Evolutionary conservation across 2,888 invertebrate species (phyloP).

Genomic region (Tachina fera): DNA sequence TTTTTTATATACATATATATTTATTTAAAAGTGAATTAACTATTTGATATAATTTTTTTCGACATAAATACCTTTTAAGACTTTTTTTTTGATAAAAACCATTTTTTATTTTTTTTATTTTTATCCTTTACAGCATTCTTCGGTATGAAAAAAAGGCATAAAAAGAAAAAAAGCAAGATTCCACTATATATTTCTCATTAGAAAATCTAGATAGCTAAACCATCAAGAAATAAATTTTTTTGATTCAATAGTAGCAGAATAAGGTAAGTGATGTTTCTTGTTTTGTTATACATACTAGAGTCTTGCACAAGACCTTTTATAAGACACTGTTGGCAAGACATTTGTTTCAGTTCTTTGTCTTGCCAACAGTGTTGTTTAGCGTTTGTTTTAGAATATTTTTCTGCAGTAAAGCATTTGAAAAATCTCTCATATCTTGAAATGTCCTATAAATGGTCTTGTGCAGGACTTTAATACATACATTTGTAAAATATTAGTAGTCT

Average conservation of each 20-base stretch:
- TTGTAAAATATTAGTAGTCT: too few relatives aligned
- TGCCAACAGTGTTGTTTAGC: too few relatives aligned
- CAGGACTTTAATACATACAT: not conserved
- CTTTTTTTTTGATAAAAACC: conserved; percentile 4
- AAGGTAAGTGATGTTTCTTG: conserved; percentile 20
- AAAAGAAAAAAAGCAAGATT: conserved; percentile 48
- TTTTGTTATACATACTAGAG: too few relatives aligned
- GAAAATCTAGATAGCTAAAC: too few relatives aligned
- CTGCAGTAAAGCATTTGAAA: too few relatives aligned
- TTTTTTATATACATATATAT: conserved; percentile 11
- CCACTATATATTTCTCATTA: not conserved
- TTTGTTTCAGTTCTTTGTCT: too few relatives aligned
- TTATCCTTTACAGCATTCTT: conserved; percentile 27
- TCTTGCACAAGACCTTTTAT: too few relatives aligned
- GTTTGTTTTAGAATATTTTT: too few relatives aligned
- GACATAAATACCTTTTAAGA: not conserved
- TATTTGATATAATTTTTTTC: not conserved
- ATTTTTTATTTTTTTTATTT: conserved; percentile 22
- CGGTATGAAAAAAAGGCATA: conserved; percentile 18
- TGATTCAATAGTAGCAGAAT: not conserved
- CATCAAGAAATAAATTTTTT: too few relatives aligned
- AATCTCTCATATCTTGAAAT: too few relatives aligned
- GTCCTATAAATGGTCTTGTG: too few relatives aligned
- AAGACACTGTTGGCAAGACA: too few relatives aligned
- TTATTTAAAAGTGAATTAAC: conserved; percentile 7